Evolutionary conservation across 2,888 invertebrate species (phyloP).

Genomic region (Chironomus tentans): DNA sequence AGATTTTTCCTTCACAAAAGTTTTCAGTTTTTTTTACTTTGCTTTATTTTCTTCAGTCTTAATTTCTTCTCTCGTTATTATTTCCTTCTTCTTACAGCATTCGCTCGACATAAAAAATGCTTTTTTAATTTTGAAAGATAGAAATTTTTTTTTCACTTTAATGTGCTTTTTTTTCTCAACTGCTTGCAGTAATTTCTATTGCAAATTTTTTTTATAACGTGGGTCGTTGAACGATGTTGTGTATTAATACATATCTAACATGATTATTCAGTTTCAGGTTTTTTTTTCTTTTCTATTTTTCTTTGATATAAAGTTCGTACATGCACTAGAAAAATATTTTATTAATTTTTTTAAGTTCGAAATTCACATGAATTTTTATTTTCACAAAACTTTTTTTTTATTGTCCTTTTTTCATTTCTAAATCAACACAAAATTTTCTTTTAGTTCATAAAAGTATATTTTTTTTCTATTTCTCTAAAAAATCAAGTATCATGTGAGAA

Average conservation of each 20-base stretch:
- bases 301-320: background rate
- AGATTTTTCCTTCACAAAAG: background rate
- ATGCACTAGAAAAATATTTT: background rate
- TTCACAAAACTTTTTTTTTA: background rate
- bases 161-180: background rate
- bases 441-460: background rate
- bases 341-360: background rate
- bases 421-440: background rate
- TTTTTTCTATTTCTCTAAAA: background rate
- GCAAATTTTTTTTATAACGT: background rate
- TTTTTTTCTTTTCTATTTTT: background rate
- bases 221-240: constrained; percentile 1
- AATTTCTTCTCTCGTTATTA: background rate
- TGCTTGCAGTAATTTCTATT: constrained; percentile 7
- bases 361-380: too few species aligned
- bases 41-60: background rate
- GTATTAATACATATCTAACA: background rate
- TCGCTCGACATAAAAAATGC: too few species aligned
- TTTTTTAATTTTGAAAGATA: too few species aligned
- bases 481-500: background rate
- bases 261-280: background rate
- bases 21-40: background rate
- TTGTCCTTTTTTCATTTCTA: background rate
- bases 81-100: background rate
- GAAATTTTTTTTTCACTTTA: background rate